Percentiles rank a stretch among this genome's conserved stretches.
These are phyloP conservation scores for Sphenodon punctatus DNA, from an alignment of 2,797 vertebrate genomes.

Conservation along the genomic window DNA sequence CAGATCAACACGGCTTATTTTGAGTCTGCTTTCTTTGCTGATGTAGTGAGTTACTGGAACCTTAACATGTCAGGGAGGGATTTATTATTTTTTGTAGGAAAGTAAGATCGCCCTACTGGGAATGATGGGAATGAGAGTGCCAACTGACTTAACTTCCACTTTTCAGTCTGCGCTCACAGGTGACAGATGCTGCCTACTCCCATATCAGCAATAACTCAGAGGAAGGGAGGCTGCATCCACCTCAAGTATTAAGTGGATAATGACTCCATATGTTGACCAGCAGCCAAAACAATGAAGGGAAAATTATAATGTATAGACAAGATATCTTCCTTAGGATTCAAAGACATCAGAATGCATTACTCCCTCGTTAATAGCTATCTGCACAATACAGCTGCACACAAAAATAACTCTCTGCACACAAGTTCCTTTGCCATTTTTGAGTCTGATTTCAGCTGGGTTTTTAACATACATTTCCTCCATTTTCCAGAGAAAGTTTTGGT, in stretches of 20 bases:
- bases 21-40: neutral
- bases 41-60: neutral
- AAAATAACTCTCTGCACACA: constrained; percentile 35
- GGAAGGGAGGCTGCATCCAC: constrained; percentile 32
- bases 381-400: constrained; percentile 25
- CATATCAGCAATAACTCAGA: neutral
- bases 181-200: constrained; percentile 37
- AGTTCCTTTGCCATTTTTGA: constrained; percentile 43
- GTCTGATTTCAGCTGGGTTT: constrained; percentile 43
- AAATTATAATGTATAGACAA: constrained; percentile 42
- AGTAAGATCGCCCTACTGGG: neutral
- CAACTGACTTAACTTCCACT: constrained; percentile 1
- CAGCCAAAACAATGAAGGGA: constrained; percentile 48
- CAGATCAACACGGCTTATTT: neutral
- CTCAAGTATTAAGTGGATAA: constrained; percentile 62
- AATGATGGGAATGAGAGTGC: constrained; percentile 4
- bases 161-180: constrained; percentile 19
- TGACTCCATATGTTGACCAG: constrained; percentile 52
- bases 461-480: constrained; percentile 17
- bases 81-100: constrained; percentile 14
- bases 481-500: constrained; percentile 49
- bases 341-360: constrained; percentile 14
- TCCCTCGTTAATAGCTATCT: constrained; percentile 48
- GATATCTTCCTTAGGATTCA: constrained; percentile 40
- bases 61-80: constrained; percentile 4